phyloP scores from a whole-genome alignment of 1,140 invertebrate genomes.

The Drosophila ananassae region DNA sequence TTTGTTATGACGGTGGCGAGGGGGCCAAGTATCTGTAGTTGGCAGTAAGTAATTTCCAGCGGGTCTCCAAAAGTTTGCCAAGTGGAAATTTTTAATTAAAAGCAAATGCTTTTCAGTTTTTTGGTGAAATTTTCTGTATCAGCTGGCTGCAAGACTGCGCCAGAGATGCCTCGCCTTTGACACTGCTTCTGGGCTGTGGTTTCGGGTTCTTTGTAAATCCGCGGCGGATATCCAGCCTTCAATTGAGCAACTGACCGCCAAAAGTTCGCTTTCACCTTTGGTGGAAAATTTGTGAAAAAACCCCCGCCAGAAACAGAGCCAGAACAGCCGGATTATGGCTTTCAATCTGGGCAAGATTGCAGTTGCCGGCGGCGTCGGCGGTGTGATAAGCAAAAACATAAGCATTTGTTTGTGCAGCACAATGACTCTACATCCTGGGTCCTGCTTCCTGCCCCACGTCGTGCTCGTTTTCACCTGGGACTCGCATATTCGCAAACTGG shows the following conservation, averaged over 20 bases:
- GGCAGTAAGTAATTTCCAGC: constrained; percentile 66
- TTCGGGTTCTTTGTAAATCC: neutral
- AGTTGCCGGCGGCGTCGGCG: constrained; percentile 10
- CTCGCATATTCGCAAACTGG: constrained; percentile 11
- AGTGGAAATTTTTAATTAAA: constrained; percentile 81
- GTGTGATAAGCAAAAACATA: constrained; percentile 62
- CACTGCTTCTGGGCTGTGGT: constrained; percentile 8
- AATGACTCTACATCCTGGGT: constrained; percentile 36
- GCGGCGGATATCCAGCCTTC: constrained; percentile 43
- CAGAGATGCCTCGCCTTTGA: constrained; percentile 36
- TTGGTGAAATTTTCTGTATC: constrained; percentile 45
- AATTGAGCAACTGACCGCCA: constrained; percentile 77
- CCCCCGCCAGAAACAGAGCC: neutral
- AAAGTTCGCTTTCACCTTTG: constrained; percentile 65
- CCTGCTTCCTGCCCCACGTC: constrained; percentile 23
- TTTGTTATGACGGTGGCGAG: constrained; percentile 16
- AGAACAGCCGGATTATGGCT: constrained; percentile 23
- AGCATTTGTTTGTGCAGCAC: constrained; percentile 71
- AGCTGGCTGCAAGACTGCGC: constrained; percentile 29
- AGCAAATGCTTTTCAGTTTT: constrained; percentile 74
- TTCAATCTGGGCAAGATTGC: constrained; percentile 60
- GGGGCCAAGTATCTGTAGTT: constrained; percentile 45
- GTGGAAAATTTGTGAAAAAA: constrained; percentile 11
- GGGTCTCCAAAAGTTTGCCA: constrained; percentile 63
- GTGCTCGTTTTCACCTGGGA: constrained; percentile 8